Percentiles rank a stretch among this genome's conserved stretches.
Conservation (phyloP, 35 echinoderm and acorn worm genomes). For the Lytechinus variegatus region DNA sequence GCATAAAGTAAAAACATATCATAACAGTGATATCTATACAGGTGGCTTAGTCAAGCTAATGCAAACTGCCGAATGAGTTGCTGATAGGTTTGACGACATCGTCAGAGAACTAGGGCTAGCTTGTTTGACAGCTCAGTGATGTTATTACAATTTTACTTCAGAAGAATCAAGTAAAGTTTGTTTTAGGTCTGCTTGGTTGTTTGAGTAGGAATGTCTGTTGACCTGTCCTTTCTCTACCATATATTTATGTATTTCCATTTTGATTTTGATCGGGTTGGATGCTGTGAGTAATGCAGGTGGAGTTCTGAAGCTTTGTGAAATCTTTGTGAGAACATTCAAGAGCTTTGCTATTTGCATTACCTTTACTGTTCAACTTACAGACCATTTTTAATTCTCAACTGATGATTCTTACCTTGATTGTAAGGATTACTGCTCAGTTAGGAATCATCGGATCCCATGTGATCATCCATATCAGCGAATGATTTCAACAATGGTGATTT, state of each 20-base stretch:
- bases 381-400: too few relatives aligned
- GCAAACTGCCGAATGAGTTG: not conserved
- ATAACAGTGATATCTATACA: not conserved
- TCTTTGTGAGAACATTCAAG: not conserved
- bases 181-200: not conserved
- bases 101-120: not conserved
- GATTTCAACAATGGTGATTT: not conserved
- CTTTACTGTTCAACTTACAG: too few relatives aligned
- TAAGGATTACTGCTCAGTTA: not conserved
- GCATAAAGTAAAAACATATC: constrained; percentile 7
- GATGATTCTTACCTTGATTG: too few relatives aligned
- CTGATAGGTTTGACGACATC: not conserved
- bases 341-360: not conserved
- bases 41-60: not conserved
- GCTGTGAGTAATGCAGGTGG: not conserved
- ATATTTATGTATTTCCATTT: not conserved
- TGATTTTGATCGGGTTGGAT: not conserved
- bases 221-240: not conserved
- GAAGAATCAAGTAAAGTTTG: not conserved
- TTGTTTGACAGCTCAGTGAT: not conserved
- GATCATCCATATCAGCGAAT: not conserved
- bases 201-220: not conserved
- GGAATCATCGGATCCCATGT: not conserved
- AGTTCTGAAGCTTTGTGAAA: not conserved
- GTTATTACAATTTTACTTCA: not conserved